Percentiles rank a stretch among this genome's conserved stretches.
phyloP scores from a whole-genome alignment of 2,113 vertebrate species.

The Pterocles orientalis region DNA sequence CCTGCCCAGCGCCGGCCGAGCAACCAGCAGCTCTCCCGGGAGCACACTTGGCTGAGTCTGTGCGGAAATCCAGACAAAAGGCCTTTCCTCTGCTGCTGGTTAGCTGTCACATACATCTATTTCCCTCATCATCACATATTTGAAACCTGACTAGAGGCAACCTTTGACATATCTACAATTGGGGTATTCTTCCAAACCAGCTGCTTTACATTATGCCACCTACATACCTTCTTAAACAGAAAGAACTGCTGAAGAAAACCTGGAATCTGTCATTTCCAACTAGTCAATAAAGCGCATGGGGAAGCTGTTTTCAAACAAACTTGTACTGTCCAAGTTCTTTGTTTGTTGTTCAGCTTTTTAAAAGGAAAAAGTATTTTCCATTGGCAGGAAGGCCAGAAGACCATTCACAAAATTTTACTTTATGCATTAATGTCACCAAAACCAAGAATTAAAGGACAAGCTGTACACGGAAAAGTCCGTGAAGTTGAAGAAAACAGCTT shows the following conservation, averaged over 20 bases:
- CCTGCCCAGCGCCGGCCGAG: neutral
- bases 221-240: neutral
- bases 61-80: neutral
- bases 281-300: neutral
- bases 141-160: neutral
- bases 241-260: neutral
- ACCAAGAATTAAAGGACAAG: neutral
- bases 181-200: neutral
- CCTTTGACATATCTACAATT: neutral
- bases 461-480: neutral
- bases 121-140: neutral
- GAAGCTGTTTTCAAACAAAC: neutral
- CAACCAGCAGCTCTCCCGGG: neutral
- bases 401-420: neutral
- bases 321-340: neutral
- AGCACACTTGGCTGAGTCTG: fast-evolving
- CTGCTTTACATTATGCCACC: neutral
- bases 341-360: neutral
- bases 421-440: neutral
- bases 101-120: neutral
- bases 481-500: neutral
- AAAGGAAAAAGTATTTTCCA: neutral
- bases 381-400: neutral
- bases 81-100: neutral
- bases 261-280: neutral